A percentile compares a stretch with the other conserved stretches of the same genome.
These are phyloP conservation scores for Strigamia transsilvanica DNA, from an alignment of 2,888 invertebrate species.

Conservation along the genomic window DNA sequence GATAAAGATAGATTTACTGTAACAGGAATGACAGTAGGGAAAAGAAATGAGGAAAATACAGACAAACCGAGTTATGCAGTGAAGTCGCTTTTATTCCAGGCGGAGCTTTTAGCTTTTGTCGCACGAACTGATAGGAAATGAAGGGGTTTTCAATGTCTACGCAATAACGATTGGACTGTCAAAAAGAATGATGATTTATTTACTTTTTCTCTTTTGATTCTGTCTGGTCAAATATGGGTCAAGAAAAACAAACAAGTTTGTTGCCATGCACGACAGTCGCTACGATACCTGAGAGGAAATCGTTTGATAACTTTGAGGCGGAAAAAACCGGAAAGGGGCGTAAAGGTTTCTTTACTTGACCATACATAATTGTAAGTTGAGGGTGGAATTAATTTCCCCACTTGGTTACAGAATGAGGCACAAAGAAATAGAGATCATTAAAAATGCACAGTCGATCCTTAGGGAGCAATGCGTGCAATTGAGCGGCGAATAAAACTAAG, in stretches of 20 bases:
- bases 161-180: not conserved
- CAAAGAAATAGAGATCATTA: constrained; percentile 31
- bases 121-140: not conserved
- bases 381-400: constrained; percentile 21
- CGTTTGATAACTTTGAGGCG: not conserved
- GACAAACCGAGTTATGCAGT: not conserved
- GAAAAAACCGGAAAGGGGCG: not conserved
- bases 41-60: not conserved
- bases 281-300: not conserved
- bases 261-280: not conserved
- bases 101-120: constrained; percentile 32
- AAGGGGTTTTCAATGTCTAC: not conserved
- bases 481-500: constrained; percentile 41
- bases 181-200: not conserved
- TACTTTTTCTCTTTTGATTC: not conserved
- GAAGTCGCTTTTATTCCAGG: constrained; percentile 12
- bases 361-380: constrained; percentile 32
- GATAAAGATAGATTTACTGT: constrained; percentile 17
- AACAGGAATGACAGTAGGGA: not conserved
- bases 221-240: constrained; percentile 1
- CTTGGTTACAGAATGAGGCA: not conserved
- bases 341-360: constrained; percentile 3
- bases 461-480: constrained; percentile 33
- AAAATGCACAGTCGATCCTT: constrained; percentile 39
- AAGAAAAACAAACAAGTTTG: constrained; percentile 12